Evolutionary conservation across 2,888 invertebrate genomes (phyloP), one percentile per base, ranked within the genome.

Genomic region (Resseliella maxima): DNA sequence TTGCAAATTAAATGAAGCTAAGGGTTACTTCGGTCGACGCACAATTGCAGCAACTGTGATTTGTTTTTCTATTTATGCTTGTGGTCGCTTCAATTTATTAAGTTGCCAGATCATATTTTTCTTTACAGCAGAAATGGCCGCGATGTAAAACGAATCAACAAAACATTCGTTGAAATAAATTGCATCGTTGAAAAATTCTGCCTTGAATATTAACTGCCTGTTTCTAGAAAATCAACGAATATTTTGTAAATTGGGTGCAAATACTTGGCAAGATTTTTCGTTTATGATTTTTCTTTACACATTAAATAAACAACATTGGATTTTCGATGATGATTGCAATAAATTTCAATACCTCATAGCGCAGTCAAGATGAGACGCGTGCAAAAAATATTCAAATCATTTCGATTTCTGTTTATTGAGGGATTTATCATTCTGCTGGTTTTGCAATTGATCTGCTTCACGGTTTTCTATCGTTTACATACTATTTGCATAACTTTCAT

Each of bases 211-310:
- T 72, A 72, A 72, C 72, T 72, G 72, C 31, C 12, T n/a, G n/a
- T 31, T 27, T 72, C 31, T 15, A 24, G 24, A 59, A 59, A 24
- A 59, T 72, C 31, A 31, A 31, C 24, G 59, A 2, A 72, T 31
- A 72, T 72, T 72, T 2, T n/a, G n/a, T n/a, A 18, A 72, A 72
- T 72, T 72, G 72, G 72, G 72, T 72, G 72, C 72, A 72, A 72
- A 72, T 31, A 72, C 72, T 72, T 50, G 24, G 12, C 72, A 72
- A 31, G 72, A 72, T 72, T 8, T 72, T 72, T 0, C 72, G n/a
- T 72, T 2, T 50, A 18, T 27, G n/a, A 24, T n/a, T 24, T 59
- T 24, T 24, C 24, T 24, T 24, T 59, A 3, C 50, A 50, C 18
- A 50, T 6, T 15, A 50, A 50, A 50, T 50, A 24, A 12, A 41